phyloP scores from a whole-genome alignment of 2,888 invertebrate species.

The Chamaedrilus cognettii region DNA sequence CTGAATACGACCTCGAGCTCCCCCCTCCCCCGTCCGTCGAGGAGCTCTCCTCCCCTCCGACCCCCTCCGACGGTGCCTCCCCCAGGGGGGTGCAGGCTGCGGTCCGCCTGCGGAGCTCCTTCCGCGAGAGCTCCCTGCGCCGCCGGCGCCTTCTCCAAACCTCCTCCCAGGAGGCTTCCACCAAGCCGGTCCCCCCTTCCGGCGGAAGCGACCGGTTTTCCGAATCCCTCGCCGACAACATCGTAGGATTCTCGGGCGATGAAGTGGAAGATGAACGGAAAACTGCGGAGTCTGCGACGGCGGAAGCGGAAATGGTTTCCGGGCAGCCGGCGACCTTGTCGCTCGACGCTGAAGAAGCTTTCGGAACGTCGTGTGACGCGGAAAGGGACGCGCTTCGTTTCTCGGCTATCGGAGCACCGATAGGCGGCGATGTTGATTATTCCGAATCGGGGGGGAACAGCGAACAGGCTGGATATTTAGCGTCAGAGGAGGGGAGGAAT shows the following conservation, averaged over 20 bases:
- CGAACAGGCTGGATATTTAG: no score
- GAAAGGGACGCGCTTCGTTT: background rate
- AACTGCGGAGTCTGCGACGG: background rate
- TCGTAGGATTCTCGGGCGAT: background rate
- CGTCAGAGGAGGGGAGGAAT: background rate
- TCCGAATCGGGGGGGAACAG: no score
- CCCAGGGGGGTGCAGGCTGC: background rate
- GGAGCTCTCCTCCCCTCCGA: background rate
- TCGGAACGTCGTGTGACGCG: background rate
- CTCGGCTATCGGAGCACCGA: background rate
- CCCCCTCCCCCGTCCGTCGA: constrained; percentile 18
- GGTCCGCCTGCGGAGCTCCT: background rate
- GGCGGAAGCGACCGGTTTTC: background rate
- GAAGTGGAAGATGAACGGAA: background rate
- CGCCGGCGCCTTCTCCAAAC: no score
- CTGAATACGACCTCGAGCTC: constrained; percentile 10
- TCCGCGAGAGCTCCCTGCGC: background rate
- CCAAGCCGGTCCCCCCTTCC: background rate
- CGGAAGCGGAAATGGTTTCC: background rate
- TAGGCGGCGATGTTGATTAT: no score
- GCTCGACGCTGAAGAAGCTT: background rate
- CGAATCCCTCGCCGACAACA: background rate
- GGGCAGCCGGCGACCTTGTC: background rate
- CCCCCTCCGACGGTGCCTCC: background rate
- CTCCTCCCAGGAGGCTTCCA: background rate